A percentile compares a stretch with the other conserved stretches of the same genome.
Evolutionary conservation across 2,888 invertebrate species (phyloP).

Genomic region (Parnassius orleans): DNA sequence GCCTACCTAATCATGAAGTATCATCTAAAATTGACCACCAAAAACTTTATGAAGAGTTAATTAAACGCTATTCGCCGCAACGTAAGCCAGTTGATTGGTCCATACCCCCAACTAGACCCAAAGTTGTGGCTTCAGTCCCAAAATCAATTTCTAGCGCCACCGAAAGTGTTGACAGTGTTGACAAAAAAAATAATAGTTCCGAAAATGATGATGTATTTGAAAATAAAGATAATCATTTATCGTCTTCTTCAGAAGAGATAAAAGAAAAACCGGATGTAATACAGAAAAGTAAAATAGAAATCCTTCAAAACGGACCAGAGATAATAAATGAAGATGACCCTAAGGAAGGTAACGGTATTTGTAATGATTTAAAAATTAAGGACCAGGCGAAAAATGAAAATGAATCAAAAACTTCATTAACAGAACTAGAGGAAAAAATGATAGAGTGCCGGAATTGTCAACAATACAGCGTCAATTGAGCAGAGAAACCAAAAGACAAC

Average conservation of each 20-base stretch:
- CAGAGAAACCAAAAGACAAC: conserved; percentile 54
- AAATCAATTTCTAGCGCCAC: conserved; percentile 62
- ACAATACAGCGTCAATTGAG: conserved; percentile 56
- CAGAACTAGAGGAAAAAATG: conserved; percentile 67
- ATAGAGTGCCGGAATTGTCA: conserved; percentile 63
- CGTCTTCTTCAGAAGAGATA: conserved; percentile 27
- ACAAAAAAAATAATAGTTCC: conserved; percentile 37
- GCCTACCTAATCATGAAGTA: conserved; percentile 52
- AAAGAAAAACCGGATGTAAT: conserved; percentile 32
- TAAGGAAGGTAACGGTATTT: conserved; percentile 28
- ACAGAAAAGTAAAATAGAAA: conserved; percentile 41
- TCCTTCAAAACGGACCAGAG: conserved; percentile 43
- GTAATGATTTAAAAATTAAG: conserved; percentile 35
- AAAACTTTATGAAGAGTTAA: conserved; percentile 68
- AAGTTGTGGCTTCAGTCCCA: conserved; percentile 68
- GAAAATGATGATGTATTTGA: conserved; percentile 66
- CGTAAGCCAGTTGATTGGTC: conserved; percentile 72
- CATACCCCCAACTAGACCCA: conserved; percentile 69
- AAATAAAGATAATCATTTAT: conserved; percentile 34
- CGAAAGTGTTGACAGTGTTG: conserved; percentile 49
- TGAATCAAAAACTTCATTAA: conserved; percentile 54
- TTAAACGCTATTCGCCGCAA: conserved; percentile 73
- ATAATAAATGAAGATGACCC: conserved; percentile 29
- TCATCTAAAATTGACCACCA: conserved; percentile 64
- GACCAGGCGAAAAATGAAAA: conserved; percentile 27